phyloP scores from a whole-genome alignment of 2,888 invertebrate species.

The Notodonta dromedarius region DNA sequence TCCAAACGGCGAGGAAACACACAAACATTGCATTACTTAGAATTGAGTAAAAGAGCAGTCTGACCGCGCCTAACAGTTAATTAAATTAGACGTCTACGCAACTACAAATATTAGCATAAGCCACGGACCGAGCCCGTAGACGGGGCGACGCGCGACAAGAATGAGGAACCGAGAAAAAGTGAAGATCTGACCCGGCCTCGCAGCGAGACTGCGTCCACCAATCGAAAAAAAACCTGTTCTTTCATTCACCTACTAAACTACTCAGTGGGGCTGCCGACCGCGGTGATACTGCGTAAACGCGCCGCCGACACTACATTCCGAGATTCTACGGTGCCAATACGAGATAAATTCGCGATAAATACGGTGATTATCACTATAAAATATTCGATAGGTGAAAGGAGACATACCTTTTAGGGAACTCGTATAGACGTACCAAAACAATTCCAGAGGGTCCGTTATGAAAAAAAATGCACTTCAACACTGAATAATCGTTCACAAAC shows the following conservation, averaged over 20 bases:
- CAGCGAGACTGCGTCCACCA: constrained; percentile 49
- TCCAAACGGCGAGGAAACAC: constrained; percentile 56
- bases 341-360: constrained; percentile 38
- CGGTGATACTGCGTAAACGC: constrained; percentile 42
- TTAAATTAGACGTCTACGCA: constrained; percentile 59
- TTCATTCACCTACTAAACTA: constrained; percentile 75
- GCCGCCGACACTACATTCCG: constrained; percentile 26
- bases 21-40: constrained; percentile 40
- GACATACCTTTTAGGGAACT: constrained; percentile 70
- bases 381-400: constrained; percentile 79
- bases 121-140: constrained; percentile 40
- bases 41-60: constrained; percentile 30
- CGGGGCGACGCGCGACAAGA: constrained; percentile 47
- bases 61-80: constrained; percentile 51
- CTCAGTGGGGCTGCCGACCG: constrained; percentile 62
- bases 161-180: constrained; percentile 60
- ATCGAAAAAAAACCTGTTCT: constrained; percentile 68
- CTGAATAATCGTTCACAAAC: constrained; percentile 66
- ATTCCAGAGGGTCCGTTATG: constrained; percentile 47
- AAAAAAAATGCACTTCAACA: constrained; percentile 58
- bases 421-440: constrained; percentile 43
- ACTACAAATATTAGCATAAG: constrained; percentile 41
- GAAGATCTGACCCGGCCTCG: constrained; percentile 64
- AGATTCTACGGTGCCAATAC: constrained; percentile 23
- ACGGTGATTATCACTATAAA: constrained; percentile 55